phyloP scores from a whole-genome alignment of 2,888 invertebrate species.

The Eutolmus rufibarbis region DNA sequence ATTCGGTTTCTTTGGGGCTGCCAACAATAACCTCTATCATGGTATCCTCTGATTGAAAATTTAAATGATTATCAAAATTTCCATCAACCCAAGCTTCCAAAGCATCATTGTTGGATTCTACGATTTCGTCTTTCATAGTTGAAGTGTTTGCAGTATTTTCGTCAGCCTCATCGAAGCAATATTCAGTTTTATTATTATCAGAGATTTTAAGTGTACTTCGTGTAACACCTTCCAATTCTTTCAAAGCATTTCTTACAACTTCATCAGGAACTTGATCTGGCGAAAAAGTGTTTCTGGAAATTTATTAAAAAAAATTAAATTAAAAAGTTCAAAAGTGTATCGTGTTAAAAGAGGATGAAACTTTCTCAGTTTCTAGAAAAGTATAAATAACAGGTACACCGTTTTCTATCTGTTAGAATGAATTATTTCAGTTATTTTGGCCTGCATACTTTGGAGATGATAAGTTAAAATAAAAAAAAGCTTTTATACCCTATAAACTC shows the following conservation, averaged over 20 bases:
- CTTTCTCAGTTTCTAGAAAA: no score
- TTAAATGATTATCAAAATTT: not conserved
- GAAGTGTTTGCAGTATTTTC: not conserved
- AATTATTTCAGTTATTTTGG: no score
- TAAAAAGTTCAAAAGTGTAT: no score
- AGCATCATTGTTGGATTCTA: not conserved
- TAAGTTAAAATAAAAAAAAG: no score
- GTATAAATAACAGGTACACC: no score
- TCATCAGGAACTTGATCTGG: constrained; percentile 50
- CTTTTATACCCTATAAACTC: no score
- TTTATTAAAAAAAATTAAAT: no score
- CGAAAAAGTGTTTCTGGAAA: not conserved
- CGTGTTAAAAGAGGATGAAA: no score
- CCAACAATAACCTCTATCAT: not conserved
- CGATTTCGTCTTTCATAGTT: not conserved
- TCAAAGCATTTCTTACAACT: constrained; percentile 59
- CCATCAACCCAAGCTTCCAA: not conserved
- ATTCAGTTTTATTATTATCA: not conserved
- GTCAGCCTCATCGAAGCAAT: constrained; percentile 27
- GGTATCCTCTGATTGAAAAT: not conserved
- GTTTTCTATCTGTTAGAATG: no score
- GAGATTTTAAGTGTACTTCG: constrained; percentile 45
- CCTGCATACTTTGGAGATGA: no score
- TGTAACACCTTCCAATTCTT: constrained; percentile 56
- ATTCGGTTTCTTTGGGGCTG: not conserved